A percentile compares a stretch with the other conserved stretches of the same genome.
Evolutionary conservation across 1,140 invertebrate genomes (phyloP).

Genomic region (Nephotettix cincticeps): DNA sequence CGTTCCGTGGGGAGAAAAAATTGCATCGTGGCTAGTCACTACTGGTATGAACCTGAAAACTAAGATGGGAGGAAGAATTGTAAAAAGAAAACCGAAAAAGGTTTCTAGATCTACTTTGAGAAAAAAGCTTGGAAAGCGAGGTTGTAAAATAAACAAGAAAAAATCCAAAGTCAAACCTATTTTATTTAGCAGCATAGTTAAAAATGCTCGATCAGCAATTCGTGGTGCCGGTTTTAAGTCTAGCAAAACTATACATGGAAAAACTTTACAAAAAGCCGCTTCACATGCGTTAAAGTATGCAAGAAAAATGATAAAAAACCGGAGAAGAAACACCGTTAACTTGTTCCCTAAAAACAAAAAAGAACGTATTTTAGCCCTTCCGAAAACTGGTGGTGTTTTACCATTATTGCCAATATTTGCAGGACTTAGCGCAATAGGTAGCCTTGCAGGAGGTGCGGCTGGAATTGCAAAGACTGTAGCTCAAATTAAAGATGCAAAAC

Average conservation of each 20-base stretch:
- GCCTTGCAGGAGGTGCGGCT: not conserved
- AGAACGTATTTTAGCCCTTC: too few relatives aligned
- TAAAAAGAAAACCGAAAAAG: conserved; percentile 34
- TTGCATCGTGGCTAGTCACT: conserved; percentile 41
- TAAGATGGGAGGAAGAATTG: conserved; percentile 43
- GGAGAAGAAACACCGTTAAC: not conserved
- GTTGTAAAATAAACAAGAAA: too few relatives aligned
- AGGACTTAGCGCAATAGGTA: too few relatives aligned
- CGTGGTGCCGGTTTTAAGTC: not conserved
- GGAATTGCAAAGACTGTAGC: not conserved
- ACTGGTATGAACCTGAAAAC: conserved; percentile 44
- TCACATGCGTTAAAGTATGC: not conserved
- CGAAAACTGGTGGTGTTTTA: too few relatives aligned
- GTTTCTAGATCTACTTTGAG: not conserved
- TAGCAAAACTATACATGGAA: not conserved
- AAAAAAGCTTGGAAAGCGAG: not conserved
- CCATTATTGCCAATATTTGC: too few relatives aligned
- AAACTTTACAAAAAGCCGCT: not conserved
- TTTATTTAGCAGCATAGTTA: too few relatives aligned
- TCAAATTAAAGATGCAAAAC: not conserved
- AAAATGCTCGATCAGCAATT: not conserved
- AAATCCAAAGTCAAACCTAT: too few relatives aligned
- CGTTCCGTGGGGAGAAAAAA: conserved; percentile 42
- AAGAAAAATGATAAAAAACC: not conserved
- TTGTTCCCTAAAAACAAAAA: not conserved